Evolutionary conservation across 2,113 vertebrate genomes (phyloP), one percentile per base, ranked within the genome.

Genomic region (Peromyscus polionotus): DNA sequence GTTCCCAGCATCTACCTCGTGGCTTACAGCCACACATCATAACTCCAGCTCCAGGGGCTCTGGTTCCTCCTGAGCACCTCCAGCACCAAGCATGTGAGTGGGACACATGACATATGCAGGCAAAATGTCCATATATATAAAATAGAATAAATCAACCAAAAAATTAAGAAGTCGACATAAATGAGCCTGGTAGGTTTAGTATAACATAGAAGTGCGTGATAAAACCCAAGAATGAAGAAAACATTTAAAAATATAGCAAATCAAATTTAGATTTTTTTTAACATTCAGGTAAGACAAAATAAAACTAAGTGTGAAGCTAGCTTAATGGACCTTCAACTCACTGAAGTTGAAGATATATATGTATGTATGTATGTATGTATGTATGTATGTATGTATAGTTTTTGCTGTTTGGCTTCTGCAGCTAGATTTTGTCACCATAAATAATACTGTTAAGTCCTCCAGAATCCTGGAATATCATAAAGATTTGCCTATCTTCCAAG

Each of bases 181-280:
- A 36, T 54, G 17, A 72, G 4, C 36, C 31, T 51, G 7, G 1
- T 80, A 77, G 26, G 4, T 59, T 57, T 94, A 42, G 3, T 5
- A 17, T 77, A 86, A 86, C 19, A 89, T 10, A 31, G 5, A 36
- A 59, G 45, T 45, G 12, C 86, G 22, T 73, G 48, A 63, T 57
- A 16, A 5, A 72, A 26, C 8, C 22, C 75, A 9, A 51, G 17
- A 95, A n/a, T 59, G 68, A 96, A 88, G 22, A 7, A 90, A 88
- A 88, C 1, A 65, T 83, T 90, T 85, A 10, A 90, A 96, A 81
- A 72, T 91, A 28, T 79, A 26, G 85, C 28, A 7, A 28, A 96
- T 79, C 93, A 22, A 48, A 88, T 54, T 90, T 92, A 39, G 85
- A 4, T 88, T 88, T 54, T 88, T 54, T 92, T 95, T 72, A 96